These are phyloP conservation scores for Cantharis flavilabris DNA, from an alignment of 2,888 invertebrate genomes.

Conservation along the genomic window DNA sequence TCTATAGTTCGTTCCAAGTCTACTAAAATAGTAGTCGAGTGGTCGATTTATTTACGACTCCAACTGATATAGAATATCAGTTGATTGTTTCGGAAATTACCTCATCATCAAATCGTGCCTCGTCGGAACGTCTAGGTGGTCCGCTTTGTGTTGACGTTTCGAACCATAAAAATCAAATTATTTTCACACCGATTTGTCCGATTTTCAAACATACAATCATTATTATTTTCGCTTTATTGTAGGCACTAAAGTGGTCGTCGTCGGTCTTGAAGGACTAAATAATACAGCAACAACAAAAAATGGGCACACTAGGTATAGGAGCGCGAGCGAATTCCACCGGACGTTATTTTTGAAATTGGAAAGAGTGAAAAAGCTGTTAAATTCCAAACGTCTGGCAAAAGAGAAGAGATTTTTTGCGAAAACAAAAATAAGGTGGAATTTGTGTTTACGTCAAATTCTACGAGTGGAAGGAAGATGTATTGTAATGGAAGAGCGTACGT, in stretches of 20 bases:
- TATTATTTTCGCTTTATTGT: conserved; percentile 21
- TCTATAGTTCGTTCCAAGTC: conserved; percentile 9
- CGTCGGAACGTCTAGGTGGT: neutral
- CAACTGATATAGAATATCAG: neutral
- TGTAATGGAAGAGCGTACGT: neutral
- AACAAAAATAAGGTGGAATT: neutral
- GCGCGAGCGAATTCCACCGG: neutral
- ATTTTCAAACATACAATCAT: conserved; percentile 4
- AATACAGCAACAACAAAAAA: conserved; percentile 14
- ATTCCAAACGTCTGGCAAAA: too few relatives aligned
- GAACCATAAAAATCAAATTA: conserved; percentile 29
- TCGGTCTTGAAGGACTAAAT: conserved; percentile 19
- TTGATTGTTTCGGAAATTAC: neutral
- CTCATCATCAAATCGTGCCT: neutral
- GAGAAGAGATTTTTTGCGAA: neutral
- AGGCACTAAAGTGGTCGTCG: conserved; percentile 22
- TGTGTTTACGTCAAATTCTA: neutral
- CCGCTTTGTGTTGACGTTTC: conserved; percentile 10
- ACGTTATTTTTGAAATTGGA: neutral
- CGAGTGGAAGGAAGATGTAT: neutral
- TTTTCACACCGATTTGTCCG: conserved; percentile 19
- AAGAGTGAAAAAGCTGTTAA: neutral
- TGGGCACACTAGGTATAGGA: neutral
- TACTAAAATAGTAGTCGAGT: neutral
- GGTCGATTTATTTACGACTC: neutral